Base-by-base conservation (phyloP, 30 jellyfish, hydroid and myxozoan genomes). In the Pelagia noctiluca region DNA sequence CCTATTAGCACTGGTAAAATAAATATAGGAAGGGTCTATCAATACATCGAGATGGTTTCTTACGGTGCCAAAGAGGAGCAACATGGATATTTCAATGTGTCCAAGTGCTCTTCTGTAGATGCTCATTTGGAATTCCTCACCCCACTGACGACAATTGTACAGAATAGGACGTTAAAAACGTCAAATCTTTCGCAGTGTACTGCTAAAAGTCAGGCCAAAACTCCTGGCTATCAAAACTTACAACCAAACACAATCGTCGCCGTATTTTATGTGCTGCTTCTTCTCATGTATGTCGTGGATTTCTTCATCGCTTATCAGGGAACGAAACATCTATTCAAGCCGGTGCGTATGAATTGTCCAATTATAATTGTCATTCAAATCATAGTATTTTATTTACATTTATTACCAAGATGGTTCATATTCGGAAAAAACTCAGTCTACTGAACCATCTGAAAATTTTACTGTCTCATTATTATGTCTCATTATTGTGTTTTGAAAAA, bases 321-420 rank as follows among this genome's bases (percentile, higher is more conserved):
- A 48, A 28, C 66, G 63, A 81, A 81, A 61, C 50, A 67, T 37
- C 69, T 54, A 16, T 69, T 48, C 42, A 66, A 60, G 53, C 80
- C 91, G 91, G 91, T 81, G 53, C 0, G 82, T 42, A 42, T 42
- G n/a, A n/a, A n/a, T n/a, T n/a, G n/a, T n/a, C n/a, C n/a, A n/a
- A n/a, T n/a, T n/a, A n/a, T n/a, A n/a, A n/a, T n/a, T n/a, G n/a
- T n/a, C n/a, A n/a, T n/a, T n/a, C n/a, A n/a, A n/a, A n/a, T n/a
- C n/a, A n/a, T n/a, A n/a, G n/a, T n/a, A n/a, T n/a, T n/a, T n/a
- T n/a, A n/a, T n/a, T n/a, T n/a, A n/a, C n/a, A n/a, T n/a, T n/a
- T n/a, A n/a, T n/a, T n/a, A n/a, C n/a, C n/a, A n/a, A n/a, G n/a
- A n/a, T n/a, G n/a, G n/a, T n/a, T n/a, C n/a, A n/a, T n/a, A n/a